A percentile compares a stretch with the other conserved stretches of the same genome.
Conservation (phyloP, 2,797 vertebrate species). For the Pangasius krempfi region DNA sequence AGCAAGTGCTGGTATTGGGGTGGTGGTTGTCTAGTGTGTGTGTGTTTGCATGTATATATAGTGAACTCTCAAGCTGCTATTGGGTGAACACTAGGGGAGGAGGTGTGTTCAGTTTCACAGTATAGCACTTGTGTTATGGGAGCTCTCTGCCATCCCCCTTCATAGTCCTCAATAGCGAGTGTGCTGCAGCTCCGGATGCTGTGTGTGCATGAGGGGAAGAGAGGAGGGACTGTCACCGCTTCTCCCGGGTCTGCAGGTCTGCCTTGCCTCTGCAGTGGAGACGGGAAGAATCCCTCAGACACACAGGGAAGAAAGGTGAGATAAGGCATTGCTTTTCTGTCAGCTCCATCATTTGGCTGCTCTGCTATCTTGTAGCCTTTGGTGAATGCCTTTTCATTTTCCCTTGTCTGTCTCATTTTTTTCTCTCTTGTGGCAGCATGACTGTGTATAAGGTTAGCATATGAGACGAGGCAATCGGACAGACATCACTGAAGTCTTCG, state of each 20-base stretch:
- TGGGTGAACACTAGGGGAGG: slow-evolving; percentile 68
- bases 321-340: slow-evolving; percentile 51
- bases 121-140: slow-evolving; percentile 68
- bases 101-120: slow-evolving; percentile 73
- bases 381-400: slow-evolving; percentile 5
- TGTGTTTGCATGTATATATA: slow-evolving; percentile 24
- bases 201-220: slow-evolving; percentile 41
- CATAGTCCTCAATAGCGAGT: slow-evolving; percentile 59
- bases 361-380: slow-evolving; percentile 9
- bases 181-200: slow-evolving; percentile 57
- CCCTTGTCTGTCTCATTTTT: neutral
- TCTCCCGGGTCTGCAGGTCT: slow-evolving; percentile 53
- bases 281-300: slow-evolving; percentile 48
- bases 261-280: slow-evolving; percentile 51
- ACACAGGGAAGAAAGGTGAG: slow-evolving; percentile 67
- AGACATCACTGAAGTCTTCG: neutral
- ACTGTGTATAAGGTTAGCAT: slow-evolving; percentile 11
- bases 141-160: slow-evolving; percentile 62
- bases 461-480: neutral
- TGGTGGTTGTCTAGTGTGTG: slow-evolving; percentile 38
- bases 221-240: slow-evolving; percentile 45
- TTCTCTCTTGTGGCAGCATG: neutral
- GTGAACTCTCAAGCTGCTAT: slow-evolving; percentile 62
- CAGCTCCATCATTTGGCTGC: slow-evolving; percentile 36
- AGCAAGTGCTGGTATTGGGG: slow-evolving; percentile 26